phyloP scores from a whole-genome alignment of 1,140 invertebrate species.

The Listronotus bonariensis region DNA sequence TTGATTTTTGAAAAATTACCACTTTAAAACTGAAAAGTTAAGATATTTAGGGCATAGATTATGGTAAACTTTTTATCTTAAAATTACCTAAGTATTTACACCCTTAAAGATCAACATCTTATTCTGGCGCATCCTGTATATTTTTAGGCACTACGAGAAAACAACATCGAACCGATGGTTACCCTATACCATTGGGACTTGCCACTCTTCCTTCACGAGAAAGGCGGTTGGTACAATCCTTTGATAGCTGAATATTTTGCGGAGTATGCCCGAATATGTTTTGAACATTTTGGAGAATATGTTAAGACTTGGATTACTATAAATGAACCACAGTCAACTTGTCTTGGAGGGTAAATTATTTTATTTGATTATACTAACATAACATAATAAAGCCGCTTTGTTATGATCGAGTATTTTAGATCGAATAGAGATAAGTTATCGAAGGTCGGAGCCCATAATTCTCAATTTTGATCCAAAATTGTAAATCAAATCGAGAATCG shows the following conservation, averaged over 20 bases:
- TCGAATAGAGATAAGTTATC: too few species aligned
- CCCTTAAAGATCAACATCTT: neutral
- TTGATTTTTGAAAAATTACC: too few species aligned
- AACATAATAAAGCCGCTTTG: too few species aligned
- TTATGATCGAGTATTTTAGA: too few species aligned
- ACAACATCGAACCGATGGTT: conserved; percentile 68
- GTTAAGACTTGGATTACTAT: conserved; percentile 53
- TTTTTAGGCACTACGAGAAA: conserved; percentile 59
- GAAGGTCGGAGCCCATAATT: too few species aligned
- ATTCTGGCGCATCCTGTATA: neutral
- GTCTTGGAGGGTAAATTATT: conserved; percentile 27
- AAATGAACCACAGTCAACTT: conserved; percentile 41
- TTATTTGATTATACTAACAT: too few species aligned
- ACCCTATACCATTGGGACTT: conserved; percentile 52
- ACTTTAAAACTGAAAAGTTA: too few species aligned
- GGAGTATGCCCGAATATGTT: conserved; percentile 52
- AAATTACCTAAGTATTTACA: too few species aligned
- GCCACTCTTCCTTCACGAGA: conserved; percentile 48
- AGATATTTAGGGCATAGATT: too few species aligned
- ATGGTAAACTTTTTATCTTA: too few species aligned
- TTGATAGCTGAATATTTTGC: conserved; percentile 29
- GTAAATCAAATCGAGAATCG: too few species aligned
- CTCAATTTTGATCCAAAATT: too few species aligned
- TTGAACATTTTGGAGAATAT: conserved; percentile 36
- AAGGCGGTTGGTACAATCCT: conserved; percentile 51